Evolutionary conservation across 2,797 vertebrate species (phyloP).

Genomic region (Crenichthys baileyi): DNA sequence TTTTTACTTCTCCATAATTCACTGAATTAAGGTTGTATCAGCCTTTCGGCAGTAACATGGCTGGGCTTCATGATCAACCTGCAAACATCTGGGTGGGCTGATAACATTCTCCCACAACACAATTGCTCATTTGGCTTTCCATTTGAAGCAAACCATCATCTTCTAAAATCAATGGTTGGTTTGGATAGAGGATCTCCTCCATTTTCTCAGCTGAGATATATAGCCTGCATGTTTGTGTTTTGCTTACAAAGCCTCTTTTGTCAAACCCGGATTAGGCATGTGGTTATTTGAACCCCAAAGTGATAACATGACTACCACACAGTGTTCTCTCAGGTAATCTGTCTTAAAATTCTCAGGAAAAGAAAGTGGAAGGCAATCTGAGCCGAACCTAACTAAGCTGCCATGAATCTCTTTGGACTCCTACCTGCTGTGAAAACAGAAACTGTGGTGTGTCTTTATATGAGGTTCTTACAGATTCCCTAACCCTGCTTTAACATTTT

Average conservation of each 20-base stretch:
- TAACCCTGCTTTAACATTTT: not conserved
- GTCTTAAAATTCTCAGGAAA: conserved; percentile 41
- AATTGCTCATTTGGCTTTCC: conserved; percentile 30
- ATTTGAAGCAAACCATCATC: conserved; percentile 40
- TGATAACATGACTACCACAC: conserved; percentile 47
- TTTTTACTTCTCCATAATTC: conserved; percentile 32
- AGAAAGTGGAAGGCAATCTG: conserved; percentile 1
- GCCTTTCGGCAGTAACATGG: not conserved
- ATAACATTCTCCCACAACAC: conserved; percentile 40
- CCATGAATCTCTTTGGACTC: not conserved
- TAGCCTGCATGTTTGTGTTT: conserved; percentile 36
- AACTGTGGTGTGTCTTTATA: not conserved
- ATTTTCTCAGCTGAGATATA: conserved; percentile 40
- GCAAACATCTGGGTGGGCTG: conserved; percentile 46
- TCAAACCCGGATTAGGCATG: conserved; percentile 30
- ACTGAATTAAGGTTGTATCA: conserved; percentile 10
- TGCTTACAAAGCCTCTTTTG: conserved; percentile 46
- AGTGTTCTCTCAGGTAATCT: conserved; percentile 46
- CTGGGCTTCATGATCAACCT: conserved; percentile 14
- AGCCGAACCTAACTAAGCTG: not conserved
- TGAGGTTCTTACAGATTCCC: not conserved
- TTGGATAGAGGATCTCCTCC: conserved; percentile 44
- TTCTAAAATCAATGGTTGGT: conserved; percentile 37
- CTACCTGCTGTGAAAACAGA: not conserved
- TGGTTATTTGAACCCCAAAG: conserved; percentile 34